Percentiles rank a stretch among this genome's conserved stretches.
Conservation (phyloP, 2,113 vertebrate genomes). For the Carassius gibelio region DNA sequence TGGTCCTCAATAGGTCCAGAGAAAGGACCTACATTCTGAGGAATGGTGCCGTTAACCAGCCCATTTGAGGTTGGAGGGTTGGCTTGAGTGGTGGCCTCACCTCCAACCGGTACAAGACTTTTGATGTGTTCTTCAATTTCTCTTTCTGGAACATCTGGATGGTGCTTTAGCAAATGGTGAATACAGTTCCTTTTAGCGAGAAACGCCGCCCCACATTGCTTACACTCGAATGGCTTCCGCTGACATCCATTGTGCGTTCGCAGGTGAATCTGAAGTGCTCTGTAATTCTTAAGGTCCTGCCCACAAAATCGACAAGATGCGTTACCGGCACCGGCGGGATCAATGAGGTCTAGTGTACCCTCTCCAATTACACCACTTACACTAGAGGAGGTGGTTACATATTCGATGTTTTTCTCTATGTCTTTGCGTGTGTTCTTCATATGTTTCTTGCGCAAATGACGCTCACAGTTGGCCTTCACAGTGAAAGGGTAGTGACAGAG, state of each 20-base stretch:
- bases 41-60: slow-evolving; percentile 80
- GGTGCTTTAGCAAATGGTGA: slow-evolving; percentile 94
- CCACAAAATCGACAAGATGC: slow-evolving; percentile 89
- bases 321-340: slow-evolving; percentile 78
- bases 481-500: slow-evolving; percentile 98
- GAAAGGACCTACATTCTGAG: slow-evolving; percentile 62
- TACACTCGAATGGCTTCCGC: slow-evolving; percentile 92
- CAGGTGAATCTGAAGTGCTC: slow-evolving; percentile 93
- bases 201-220: slow-evolving; percentile 89
- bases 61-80: slow-evolving; percentile 71
- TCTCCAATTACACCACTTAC: slow-evolving; percentile 21
- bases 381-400: slow-evolving; percentile 80
- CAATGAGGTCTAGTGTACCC: slow-evolving; percentile 65
- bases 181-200: slow-evolving; percentile 93
- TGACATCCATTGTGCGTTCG: slow-evolving; percentile 89
- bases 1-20: slow-evolving; percentile 70
- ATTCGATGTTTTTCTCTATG: slow-evolving; percentile 97
- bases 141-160: slow-evolving; percentile 88
- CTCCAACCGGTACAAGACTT: slow-evolving; percentile 69
- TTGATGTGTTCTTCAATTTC: slow-evolving; percentile 92
- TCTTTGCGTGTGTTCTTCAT: slow-evolving; percentile 92
- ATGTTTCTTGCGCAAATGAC: slow-evolving; percentile 96
- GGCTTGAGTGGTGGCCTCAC: slow-evolving; percentile 42
- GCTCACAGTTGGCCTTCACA: slow-evolving; percentile 97
- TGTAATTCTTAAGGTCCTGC: slow-evolving; percentile 88